These are phyloP conservation scores for Mobula birostris DNA, from an alignment of 2,113 vertebrate genomes.

Conservation along the genomic window DNA sequence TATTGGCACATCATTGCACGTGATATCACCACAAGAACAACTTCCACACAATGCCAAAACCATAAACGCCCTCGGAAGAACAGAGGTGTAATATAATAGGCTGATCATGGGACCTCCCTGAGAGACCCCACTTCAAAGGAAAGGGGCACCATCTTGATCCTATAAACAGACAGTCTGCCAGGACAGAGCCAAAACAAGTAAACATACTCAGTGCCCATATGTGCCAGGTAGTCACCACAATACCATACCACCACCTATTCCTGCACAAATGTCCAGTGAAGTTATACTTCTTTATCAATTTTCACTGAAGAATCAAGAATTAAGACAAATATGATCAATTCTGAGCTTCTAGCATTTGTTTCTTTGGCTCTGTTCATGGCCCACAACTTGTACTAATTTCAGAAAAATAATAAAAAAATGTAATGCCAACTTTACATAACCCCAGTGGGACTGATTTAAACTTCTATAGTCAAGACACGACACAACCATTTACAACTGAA, in stretches of 20 bases:
- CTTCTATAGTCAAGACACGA: background rate
- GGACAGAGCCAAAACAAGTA: no score
- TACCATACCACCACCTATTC: background rate
- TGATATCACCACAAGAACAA: no score
- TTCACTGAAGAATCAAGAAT: background rate
- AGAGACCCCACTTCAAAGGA: no score
- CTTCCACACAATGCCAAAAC: no score
- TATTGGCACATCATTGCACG: no score
- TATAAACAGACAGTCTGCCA: no score
- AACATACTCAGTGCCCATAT: no score
- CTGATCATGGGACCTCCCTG: no score
- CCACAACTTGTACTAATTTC: background rate
- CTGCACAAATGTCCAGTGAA: background rate
- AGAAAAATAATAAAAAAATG: background rate
- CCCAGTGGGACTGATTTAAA: background rate
- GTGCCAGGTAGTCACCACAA: background rate
- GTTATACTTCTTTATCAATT: background rate
- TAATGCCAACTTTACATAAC: background rate
- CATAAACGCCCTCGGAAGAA: no score
- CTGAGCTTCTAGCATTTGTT: background rate
- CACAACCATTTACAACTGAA: background rate
- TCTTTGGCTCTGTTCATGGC: background rate
- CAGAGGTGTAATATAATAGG: no score
- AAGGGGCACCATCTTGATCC: no score
- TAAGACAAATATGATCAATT: background rate